Evolutionary conservation across 2,888 invertebrate genomes (phyloP).

Genomic region (Cantharis rustica): DNA sequence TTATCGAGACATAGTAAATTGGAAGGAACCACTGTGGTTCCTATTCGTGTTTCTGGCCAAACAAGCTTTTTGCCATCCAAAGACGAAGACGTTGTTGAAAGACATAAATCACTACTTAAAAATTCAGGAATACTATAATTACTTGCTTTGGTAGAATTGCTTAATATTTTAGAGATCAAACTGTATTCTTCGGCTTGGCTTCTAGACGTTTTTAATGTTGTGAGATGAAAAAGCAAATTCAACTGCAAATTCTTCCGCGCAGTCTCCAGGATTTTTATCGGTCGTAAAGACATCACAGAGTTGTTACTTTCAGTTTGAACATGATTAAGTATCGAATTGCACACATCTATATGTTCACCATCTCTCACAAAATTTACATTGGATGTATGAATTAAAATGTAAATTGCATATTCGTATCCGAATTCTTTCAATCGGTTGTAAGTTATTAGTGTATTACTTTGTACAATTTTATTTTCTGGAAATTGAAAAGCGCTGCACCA

Average conservation of each 20-base stretch:
- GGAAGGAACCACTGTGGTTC: conserved; percentile 57
- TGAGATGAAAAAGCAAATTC: conserved; percentile 3
- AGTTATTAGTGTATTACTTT: conserved; percentile 24
- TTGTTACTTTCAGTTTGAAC: not conserved
- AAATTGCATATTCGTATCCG: conserved; percentile 9
- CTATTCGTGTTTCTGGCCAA: conserved; percentile 58
- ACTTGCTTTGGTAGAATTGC: not conserved
- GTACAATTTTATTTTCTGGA: conserved; percentile 10
- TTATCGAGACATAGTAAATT: conserved; percentile 61
- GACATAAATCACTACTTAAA: not conserved
- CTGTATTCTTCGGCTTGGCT: not conserved
- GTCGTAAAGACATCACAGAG: not conserved
- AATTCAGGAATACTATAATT: not conserved
- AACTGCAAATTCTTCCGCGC: not conserved
- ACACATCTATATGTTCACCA: not conserved
- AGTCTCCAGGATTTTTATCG: not conserved
- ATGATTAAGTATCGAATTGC: not conserved
- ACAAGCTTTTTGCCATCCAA: conserved; percentile 7
- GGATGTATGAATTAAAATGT: not conserved
- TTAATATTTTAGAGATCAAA: not conserved
- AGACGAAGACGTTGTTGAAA: not conserved
- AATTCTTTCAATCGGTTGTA: not conserved
- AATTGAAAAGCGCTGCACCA: conserved; percentile 35
- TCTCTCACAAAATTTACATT: not conserved
- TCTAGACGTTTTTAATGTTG: not conserved